Base-by-base conservation (phyloP, 2,113 vertebrate species). In the Mungos mungo region DNA sequence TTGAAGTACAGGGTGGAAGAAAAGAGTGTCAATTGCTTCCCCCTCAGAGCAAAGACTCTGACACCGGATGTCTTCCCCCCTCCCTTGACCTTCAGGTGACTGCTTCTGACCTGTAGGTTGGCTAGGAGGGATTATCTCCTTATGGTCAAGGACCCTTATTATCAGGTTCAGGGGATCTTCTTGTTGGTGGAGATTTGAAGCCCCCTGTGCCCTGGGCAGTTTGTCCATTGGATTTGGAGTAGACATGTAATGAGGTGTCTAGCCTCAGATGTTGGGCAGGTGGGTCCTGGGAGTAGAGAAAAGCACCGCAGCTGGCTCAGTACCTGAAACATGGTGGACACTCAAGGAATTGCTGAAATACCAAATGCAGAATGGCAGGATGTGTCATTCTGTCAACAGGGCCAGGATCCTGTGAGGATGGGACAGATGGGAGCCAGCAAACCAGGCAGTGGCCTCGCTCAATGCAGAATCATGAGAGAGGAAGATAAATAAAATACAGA, bases 321-420 rank as follows among this genome's bases (percentile, higher is more conserved):
- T 16, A 11, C 7, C 14, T 10, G 50, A 69, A 52, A 18, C 3
- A 1, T 2, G 68, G 10, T 10, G 3, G 84, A 23, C 7, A 4
- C 33, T 38, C 81, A 5, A 0, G 18, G 0, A 33, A 72, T 5
- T 21, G 50, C 83, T 63, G 3, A 4, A 8, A 25, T 31, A 14
- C 2, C 29, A 72, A 27, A 23, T 60, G 50, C 71, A 57, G 50
- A 35, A 33, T 1, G 6, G 29, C 29, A 31, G 29, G 25, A 7
- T 8, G 23, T 0, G 0, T 35, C n/a, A 0, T 35, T 18, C 41
- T 1, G 0, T 69, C 54, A 7, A 3, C 27, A 72, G 57, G 45
- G 10, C 31, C 2, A 2, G 2, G 7, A 9, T 21, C 83, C 71
- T 38, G 1, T 47, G 2, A 54, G 50, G 92, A 19, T 14, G 65